A percentile compares a stretch with the other conserved stretches of the same genome.
These are phyloP conservation scores for Morinoia aosen DNA, from an alignment of 2,888 invertebrate species.

Conservation along the genomic window DNA sequence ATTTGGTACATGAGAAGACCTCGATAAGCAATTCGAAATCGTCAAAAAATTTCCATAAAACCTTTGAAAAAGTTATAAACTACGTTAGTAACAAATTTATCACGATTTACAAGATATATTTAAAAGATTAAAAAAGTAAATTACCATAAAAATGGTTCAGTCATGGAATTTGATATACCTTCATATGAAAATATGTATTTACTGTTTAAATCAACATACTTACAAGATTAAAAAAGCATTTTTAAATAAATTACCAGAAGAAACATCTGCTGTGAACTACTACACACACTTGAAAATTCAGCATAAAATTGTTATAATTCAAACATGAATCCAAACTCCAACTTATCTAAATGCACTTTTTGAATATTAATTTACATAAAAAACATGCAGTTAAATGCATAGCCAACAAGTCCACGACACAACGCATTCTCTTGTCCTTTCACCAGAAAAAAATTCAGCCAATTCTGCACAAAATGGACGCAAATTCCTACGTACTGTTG, in stretches of 20 bases:
- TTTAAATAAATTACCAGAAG: no score
- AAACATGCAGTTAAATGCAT: not conserved
- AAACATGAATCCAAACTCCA: not conserved
- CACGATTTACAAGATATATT: not conserved
- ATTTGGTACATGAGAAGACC: not conserved
- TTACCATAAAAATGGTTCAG: no score
- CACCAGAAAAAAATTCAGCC: not conserved
- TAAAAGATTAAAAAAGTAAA: no score
- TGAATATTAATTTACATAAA: not conserved
- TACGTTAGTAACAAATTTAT: not conserved
- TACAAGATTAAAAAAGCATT: no score
- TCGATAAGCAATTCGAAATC: not conserved
- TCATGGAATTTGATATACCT: no score
- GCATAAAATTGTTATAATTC: not conserved
- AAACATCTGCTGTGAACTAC: no score
- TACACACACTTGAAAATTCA: not conserved
- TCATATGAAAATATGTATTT: no score
- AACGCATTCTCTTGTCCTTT: not conserved
- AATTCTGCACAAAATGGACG: not conserved
- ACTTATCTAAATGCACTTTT: not conserved
- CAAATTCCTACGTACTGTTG: not conserved
- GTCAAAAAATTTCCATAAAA: not conserved
- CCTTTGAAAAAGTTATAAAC: not conserved
- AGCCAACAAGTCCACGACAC: not conserved
- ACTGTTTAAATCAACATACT: no score